phyloP scores from a whole-genome alignment of 2,113 vertebrate species.

The Petrocephalus zakoni region DNA sequence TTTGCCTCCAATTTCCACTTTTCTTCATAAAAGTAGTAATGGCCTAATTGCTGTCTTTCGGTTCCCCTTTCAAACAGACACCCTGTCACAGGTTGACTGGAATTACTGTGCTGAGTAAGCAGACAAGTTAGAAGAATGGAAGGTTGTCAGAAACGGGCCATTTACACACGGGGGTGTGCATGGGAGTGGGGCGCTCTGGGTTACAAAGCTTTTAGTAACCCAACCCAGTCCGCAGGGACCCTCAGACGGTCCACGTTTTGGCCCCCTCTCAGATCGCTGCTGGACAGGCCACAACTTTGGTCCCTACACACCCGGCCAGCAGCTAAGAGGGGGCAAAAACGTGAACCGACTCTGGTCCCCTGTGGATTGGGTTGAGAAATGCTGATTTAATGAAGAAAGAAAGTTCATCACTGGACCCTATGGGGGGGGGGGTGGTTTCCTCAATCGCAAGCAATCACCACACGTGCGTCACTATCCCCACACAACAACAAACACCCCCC shows the following conservation, averaged over 20 bases:
- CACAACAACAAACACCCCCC: neutral
- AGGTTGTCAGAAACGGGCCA: neutral
- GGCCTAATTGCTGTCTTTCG: neutral
- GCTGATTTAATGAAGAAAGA: neutral
- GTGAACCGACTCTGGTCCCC: neutral
- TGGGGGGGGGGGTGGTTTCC: neutral
- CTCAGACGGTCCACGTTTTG: neutral
- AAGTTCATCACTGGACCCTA: no score
- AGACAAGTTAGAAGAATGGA: neutral
- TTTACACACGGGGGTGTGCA: neutral
- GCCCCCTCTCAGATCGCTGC: neutral
- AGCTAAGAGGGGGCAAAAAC: neutral
- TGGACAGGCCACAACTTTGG: neutral
- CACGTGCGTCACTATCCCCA: neutral
- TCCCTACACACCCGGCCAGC: neutral
- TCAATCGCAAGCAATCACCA: neutral
- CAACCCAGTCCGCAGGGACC: neutral
- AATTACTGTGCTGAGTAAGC: neutral
- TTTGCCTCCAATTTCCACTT: neutral
- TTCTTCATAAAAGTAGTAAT: neutral
- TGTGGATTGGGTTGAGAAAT: neutral
- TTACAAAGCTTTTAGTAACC: neutral
- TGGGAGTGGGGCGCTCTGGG: neutral
- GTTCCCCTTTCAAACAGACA: neutral
- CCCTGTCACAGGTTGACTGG: neutral